Base-by-base conservation (phyloP, 2,888 invertebrate genomes). In the Coecobrya sp. region DNA sequence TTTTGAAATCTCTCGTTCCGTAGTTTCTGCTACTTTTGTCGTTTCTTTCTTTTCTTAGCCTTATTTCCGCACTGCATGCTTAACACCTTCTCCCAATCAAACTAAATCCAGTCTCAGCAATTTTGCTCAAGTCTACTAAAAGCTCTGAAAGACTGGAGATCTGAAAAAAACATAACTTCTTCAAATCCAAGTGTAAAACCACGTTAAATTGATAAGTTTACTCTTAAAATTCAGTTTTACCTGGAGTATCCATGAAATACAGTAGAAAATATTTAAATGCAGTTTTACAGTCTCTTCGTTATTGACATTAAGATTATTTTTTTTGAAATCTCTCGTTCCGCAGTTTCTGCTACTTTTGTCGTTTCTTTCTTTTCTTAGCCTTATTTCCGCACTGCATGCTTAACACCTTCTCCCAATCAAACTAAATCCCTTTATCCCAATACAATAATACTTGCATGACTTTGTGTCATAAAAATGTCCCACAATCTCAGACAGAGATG, bases 131-230 rank as follows among this genome's bases (percentile, higher is more conserved):
- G 13, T 55, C 55, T 55, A n/a, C n/a, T 62, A 68, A 0, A 68
- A 36, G 68, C 68, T 22, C 42, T 76, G 87, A 87, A 87, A 87
- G 87, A 79, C 62, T 11, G 45, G 11, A 62, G 3, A 25, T 79
- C 87, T 87, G 16, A 49, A 27, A 84, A 25, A 22, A 79, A 45
- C 19, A 13, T 49, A 49, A 49, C 13, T 42, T 42, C 42, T n/a
- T n/a, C 36, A 36, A 13, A 25, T 62, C 0, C n/a, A 62, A 62
- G 7, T 5, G 11, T n/a, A 27, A 16, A 16, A 16, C 27, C 30
- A 68, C n/a, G n/a, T n/a, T n/a, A n/a, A n/a, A n/a, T n/a, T n/a
- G n/a, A n/a, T n/a, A n/a, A n/a, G n/a, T n/a, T n/a, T n/a, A n/a
- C 36, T 36, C 36, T 36, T 36, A 36, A n/a, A n/a, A n/a, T n/a